These are phyloP conservation scores for Latheticus oryzae DNA, from an alignment of 2,888 invertebrate species.

Conservation along the genomic window DNA sequence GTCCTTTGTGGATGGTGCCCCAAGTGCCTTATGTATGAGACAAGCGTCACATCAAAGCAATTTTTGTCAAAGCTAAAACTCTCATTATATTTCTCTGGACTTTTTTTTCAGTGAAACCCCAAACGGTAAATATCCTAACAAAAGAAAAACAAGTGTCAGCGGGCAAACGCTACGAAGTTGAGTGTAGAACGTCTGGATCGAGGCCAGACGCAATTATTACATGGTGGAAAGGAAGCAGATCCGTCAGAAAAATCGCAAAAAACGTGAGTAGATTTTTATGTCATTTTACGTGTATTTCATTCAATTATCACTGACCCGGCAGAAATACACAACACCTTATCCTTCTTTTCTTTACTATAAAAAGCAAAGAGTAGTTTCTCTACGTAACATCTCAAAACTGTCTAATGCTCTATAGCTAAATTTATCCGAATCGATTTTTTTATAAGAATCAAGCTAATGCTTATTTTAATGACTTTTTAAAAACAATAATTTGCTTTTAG, in stretches of 20 bases:
- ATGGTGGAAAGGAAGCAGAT: constrained; percentile 90
- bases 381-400: no score
- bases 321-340: constrained; percentile 23
- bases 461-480: no score
- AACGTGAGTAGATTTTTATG: constrained; percentile 73
- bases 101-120: constrained; percentile 82
- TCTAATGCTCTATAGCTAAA: no score
- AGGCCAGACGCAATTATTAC: constrained; percentile 87
- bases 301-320: constrained; percentile 39
- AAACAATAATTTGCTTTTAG: no score
- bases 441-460: no score
- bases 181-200: constrained; percentile 88
- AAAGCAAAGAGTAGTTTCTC: not conserved
- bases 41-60: constrained; percentile 22
- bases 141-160: constrained; percentile 87
- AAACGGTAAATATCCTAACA: constrained; percentile 84
- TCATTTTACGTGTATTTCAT: constrained; percentile 33
- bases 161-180: constrained; percentile 87
- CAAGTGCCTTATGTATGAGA: constrained; percentile 15
- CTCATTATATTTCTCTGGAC: constrained; percentile 34
- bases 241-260: constrained; percentile 82
- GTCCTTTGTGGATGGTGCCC: constrained; percentile 4
- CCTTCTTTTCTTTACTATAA: constrained; percentile 7
- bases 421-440: no score
- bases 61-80: constrained; percentile 26